Evolutionary conservation across 2,888 invertebrate genomes (phyloP).

Genomic region (Scaeva pyrastri): DNA sequence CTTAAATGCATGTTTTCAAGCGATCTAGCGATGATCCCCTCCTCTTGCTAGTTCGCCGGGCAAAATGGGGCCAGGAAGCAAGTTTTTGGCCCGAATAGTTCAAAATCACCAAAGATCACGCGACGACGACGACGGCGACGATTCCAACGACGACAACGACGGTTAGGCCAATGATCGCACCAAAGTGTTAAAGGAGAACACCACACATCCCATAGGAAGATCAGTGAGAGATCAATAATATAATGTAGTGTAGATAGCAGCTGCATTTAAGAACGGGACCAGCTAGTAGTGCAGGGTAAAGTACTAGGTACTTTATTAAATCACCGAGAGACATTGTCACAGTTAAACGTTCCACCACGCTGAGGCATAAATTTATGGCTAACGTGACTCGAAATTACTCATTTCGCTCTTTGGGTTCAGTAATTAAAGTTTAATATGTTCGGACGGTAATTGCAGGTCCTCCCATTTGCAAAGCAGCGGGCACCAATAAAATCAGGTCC

Average conservation of each 20-base stretch:
- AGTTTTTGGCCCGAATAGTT: slow-evolving; percentile 62
- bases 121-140: slow-evolving; percentile 40
- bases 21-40: slow-evolving; percentile 63
- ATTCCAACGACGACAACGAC: not conserved
- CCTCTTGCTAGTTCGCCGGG: slow-evolving; percentile 32
- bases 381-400: slow-evolving; percentile 72
- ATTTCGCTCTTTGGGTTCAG: slow-evolving; percentile 66
- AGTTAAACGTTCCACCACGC: slow-evolving; percentile 18
- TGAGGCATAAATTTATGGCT: slow-evolving; percentile 71
- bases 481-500: not conserved
- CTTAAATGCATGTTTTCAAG: slow-evolving; percentile 75
- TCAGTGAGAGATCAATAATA: slow-evolving; percentile 38
- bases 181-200: slow-evolving; percentile 4
- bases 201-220: slow-evolving; percentile 32
- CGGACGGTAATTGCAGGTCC: slow-evolving; percentile 70
- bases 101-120: slow-evolving; percentile 71
- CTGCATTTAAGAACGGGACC: slow-evolving; percentile 28
- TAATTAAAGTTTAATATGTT: slow-evolving; percentile 73
- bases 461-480: slow-evolving; percentile 49
- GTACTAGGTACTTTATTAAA: slow-evolving; percentile 52
- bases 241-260: not conserved
- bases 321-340: slow-evolving; percentile 66
- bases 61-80: slow-evolving; percentile 39
- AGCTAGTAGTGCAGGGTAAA: not conserved
- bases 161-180: slow-evolving; percentile 46